phyloP scores from a whole-genome alignment of 2,113 vertebrate species.

The Nannospalax galili region DNA sequence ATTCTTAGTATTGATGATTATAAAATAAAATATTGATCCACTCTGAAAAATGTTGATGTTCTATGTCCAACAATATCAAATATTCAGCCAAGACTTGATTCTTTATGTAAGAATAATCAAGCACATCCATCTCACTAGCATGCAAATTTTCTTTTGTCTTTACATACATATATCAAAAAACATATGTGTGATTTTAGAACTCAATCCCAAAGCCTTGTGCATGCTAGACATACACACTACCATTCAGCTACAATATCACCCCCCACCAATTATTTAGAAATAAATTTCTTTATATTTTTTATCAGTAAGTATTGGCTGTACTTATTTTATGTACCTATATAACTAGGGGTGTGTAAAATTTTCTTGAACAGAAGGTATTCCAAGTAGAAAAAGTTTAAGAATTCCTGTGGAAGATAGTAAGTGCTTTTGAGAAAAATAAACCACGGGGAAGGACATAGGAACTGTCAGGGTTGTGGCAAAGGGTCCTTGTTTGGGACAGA shows the following conservation, averaged over 20 bases:
- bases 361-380: neutral
- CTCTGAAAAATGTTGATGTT: neutral
- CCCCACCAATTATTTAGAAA: neutral
- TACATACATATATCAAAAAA: neutral
- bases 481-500: neutral
- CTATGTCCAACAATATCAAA: neutral
- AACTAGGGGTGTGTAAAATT: neutral
- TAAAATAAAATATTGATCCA: neutral
- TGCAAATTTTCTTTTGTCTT: neutral
- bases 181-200: neutral
- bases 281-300: neutral
- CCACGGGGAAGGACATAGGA: neutral
- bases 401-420: neutral
- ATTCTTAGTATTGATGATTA: neutral
- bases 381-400: neutral
- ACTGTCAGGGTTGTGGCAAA: neutral
- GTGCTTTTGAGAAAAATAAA: neutral
- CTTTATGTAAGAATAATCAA: neutral
- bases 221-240: neutral
- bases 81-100: neutral
- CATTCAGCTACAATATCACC: neutral
- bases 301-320: neutral
- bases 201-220: neutral
- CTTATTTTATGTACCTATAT: neutral
- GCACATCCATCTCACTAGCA: too few species aligned